phyloP scores from a whole-genome alignment of 1,140 invertebrate genomes.

The Temnothorax longispinosus region DNA sequence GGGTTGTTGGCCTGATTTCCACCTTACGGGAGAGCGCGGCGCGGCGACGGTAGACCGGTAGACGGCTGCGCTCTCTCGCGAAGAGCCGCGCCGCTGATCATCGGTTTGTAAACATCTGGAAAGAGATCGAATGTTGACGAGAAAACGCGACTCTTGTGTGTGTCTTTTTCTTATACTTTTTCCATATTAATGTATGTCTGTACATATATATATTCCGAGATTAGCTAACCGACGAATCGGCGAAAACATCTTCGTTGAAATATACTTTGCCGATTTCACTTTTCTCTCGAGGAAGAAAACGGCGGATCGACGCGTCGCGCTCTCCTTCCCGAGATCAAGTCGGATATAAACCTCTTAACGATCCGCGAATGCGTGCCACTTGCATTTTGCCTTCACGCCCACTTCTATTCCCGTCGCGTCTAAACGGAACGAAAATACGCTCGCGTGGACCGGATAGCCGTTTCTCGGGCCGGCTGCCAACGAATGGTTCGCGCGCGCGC shows the following conservation, averaged over 20 bases:
- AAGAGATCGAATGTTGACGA: not conserved
- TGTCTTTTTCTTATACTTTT: not conserved
- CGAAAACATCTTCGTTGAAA: no score
- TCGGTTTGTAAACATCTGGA: not conserved
- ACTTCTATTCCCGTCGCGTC: conserved; percentile 66
- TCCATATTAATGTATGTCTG: no score
- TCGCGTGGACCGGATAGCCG: conserved; percentile 32
- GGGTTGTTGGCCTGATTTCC: conserved; percentile 77
- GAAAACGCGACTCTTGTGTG: not conserved
- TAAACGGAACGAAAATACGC: conserved; percentile 63
- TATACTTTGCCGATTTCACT: not conserved
- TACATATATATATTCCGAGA: no score
- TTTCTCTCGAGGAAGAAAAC: not conserved
- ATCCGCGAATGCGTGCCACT: conserved; percentile 14
- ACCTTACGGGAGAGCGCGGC: conserved; percentile 35
- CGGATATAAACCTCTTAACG: not conserved
- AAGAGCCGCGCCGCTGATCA: no score
- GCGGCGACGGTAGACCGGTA: not conserved
- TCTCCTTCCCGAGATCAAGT: not conserved
- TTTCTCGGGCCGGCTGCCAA: conserved; percentile 62
- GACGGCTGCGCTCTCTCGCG: not conserved
- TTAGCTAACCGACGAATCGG: no score
- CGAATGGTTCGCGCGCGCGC: not conserved
- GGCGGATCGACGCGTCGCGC: not conserved
- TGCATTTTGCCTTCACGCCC: conserved; percentile 56